Base-by-base conservation (phyloP, 1,140 invertebrate species). In the Pectinophora gossypiella region DNA sequence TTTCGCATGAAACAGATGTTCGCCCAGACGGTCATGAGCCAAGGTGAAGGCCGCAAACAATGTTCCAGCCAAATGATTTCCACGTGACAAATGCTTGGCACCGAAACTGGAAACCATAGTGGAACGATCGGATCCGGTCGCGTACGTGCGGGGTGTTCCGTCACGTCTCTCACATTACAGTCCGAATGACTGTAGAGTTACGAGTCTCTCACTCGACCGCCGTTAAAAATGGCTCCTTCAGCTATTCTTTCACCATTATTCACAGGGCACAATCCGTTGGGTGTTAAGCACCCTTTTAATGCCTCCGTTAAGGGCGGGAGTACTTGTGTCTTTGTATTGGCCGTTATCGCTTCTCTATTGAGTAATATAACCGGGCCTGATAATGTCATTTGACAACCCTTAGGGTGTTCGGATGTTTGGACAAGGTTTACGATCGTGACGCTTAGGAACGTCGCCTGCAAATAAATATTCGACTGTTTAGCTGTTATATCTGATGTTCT, bases 281-380 rank as follows among this genome's bases (percentile, higher is more conserved):
- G 65, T 68, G 68, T 58, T 72, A 64, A 72, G 68, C 59, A 66
- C 68, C 65, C 58, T 63, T 64, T 72, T 72, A 71, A 72, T 72
- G 65, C 43, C 51, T 23, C 53, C 55, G 62, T 71, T 68, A 68
- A 32, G 62, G 54, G 59, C 51, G 51, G 60, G 59, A 61, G 59
- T 60, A 62, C 59, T 59, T 36, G 47, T 63, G 61, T 68, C 60
- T 59, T 71, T 68, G 57, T 67, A 51, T 32, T 48, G 46, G 10
- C 45, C 38, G 46, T 65, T 71, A 65, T 71, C 59, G 48, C 22
- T 27, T 23, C 56, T 45, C 49, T 38, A 61, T 60, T 59, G 27
- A 32, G 27, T 32, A n/a, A 32, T 12, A 32, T n/a, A 32, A 32
- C 9, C 27, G 9, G n/a, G 27, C 27, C 1, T 32, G 27, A 32